Percentiles rank a stretch among this genome's conserved stretches.
Conservation (phyloP, 2,113 vertebrate genomes). For the Pomatorhinus ruficollis region DNA sequence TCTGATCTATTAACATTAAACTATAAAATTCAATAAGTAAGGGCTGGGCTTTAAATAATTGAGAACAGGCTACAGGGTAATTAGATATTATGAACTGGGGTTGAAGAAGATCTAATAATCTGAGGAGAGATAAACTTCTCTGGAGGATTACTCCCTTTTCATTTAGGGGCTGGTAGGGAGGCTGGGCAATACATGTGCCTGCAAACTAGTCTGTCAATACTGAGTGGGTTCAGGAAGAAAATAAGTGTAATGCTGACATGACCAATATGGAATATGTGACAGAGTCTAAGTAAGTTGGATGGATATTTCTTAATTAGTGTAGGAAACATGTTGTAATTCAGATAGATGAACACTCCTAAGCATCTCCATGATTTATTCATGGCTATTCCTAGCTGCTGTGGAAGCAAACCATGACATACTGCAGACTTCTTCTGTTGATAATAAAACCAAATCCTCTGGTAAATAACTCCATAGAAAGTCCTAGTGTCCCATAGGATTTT, state of each 20-base stretch:
- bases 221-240: not conserved
- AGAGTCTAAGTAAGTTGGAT: not conserved
- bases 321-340: constrained; percentile 40
- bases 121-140: not conserved
- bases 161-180: not conserved
- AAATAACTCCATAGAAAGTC: not conserved
- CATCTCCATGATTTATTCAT: constrained; percentile 26
- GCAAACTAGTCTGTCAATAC: not conserved
- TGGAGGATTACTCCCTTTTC: not conserved
- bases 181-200: not conserved
- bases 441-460: not conserved
- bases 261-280: not conserved
- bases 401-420: not conserved
- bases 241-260: constrained; percentile 47
- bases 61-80: not conserved
- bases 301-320: constrained; percentile 63
- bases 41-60: constrained; percentile 13
- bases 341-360: constrained; percentile 27
- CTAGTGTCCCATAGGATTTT: not conserved
- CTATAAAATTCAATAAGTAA: constrained; percentile 6
- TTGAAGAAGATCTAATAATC: constrained; percentile 17
- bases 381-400: not conserved
- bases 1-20: constrained; percentile 48
- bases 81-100: constrained; percentile 12
- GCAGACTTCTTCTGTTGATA: not conserved